A percentile compares a stretch with the other conserved stretches of the same genome.
These are phyloP conservation scores for Pungitius pungitius DNA, from an alignment of 2,113 vertebrate species.

Conservation along the genomic window DNA sequence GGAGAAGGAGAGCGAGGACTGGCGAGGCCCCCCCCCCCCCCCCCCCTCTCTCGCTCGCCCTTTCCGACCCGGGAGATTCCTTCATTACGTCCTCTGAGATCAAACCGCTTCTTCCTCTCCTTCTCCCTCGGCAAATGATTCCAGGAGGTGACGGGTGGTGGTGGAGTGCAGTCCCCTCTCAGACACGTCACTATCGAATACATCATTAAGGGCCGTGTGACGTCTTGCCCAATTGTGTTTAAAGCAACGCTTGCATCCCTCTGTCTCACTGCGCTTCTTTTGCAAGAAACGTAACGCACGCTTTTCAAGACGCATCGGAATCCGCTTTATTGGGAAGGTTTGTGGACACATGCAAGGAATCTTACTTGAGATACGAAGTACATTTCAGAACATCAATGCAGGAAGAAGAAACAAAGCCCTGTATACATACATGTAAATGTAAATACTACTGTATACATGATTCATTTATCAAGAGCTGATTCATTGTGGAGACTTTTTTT, in stretches of 20 bases:
- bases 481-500: too few species aligned
- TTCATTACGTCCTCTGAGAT: constrained; percentile 41
- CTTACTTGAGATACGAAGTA: too few species aligned
- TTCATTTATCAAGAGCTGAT: too few species aligned
- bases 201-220: constrained; percentile 15
- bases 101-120: constrained; percentile 15
- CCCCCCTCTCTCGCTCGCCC: background rate
- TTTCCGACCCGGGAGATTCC: constrained; percentile 40
- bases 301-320: background rate
- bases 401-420: background rate
- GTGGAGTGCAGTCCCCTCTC: constrained; percentile 5
- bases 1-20: constrained; percentile 5
- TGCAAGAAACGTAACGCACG: background rate
- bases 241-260: background rate
- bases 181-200: constrained; percentile 12
- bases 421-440: too few species aligned
- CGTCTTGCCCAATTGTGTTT: background rate
- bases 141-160: constrained; percentile 34
- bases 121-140: background rate
- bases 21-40: constrained; percentile 14
- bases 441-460: too few species aligned
- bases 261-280: background rate
- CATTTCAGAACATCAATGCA: background rate
- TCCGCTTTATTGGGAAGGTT: too few species aligned
- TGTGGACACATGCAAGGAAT: too few species aligned